phyloP scores from a whole-genome alignment of 2,888 invertebrate genomes.

The Muschampia plurimacula region DNA sequence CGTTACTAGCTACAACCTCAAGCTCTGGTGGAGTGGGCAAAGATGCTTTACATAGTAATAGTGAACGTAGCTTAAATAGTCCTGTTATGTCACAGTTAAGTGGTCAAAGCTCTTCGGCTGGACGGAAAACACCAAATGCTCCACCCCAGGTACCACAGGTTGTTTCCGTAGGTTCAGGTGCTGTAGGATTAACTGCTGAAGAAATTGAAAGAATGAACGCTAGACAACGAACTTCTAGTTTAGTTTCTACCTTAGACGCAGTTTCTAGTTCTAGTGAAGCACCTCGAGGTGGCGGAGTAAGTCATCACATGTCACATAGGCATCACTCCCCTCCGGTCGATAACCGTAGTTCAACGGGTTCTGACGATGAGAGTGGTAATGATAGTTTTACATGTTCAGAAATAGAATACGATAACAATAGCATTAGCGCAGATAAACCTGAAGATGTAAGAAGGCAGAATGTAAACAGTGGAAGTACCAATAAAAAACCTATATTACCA shows the following conservation, averaged over 20 bases:
- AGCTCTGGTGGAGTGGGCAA: slow-evolving; percentile 95
- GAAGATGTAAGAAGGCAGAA: slow-evolving; percentile 87
- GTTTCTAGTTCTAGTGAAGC: slow-evolving; percentile 96
- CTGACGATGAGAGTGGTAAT: slow-evolving; percentile 97
- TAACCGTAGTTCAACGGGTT: slow-evolving; percentile 91
- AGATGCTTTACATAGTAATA: slow-evolving; percentile 95
- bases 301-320: slow-evolving; percentile 89
- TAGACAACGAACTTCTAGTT: slow-evolving; percentile 94
- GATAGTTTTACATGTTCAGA: slow-evolving; percentile 99
- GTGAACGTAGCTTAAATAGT: slow-evolving; percentile 96
- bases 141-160: slow-evolving; percentile 89
- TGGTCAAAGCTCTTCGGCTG: slow-evolving; percentile 93
- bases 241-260: slow-evolving; percentile 96
- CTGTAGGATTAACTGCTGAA: slow-evolving; percentile 95
- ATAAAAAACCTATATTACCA: slow-evolving; percentile 89
- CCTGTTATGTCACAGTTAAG: slow-evolving; percentile 97
- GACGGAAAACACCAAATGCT: slow-evolving; percentile 89
- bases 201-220: slow-evolving; percentile 96
- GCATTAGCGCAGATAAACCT: slow-evolving; percentile 91
- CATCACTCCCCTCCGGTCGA: slow-evolving; percentile 91
- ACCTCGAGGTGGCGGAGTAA: slow-evolving; percentile 88
- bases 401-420: slow-evolving; percentile 97
- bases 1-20: slow-evolving; percentile 94
- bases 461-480: slow-evolving; percentile 80
- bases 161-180: slow-evolving; percentile 87